A percentile compares a stretch with the other conserved stretches of the same genome.
Evolutionary conservation across 2,113 vertebrate species (phyloP).

Genomic region (Scortum barcoo): DNA sequence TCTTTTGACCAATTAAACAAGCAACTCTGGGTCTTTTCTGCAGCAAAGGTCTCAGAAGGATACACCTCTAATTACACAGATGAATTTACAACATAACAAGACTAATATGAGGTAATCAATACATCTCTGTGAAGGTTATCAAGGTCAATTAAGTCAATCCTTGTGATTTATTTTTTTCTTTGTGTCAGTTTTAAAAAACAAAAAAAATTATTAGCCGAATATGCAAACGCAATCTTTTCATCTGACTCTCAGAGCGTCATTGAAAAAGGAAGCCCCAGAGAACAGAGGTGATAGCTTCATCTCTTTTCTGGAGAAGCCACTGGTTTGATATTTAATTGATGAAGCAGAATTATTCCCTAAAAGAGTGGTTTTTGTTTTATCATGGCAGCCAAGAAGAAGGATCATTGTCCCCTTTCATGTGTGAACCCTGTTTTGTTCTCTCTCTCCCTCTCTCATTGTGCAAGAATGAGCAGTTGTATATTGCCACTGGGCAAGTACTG

Average conservation of each 20-base stretch:
- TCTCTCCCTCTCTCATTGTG: slow-evolving; percentile 80
- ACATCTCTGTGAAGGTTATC: slow-evolving; percentile 55
- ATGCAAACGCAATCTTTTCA: slow-evolving; percentile 50
- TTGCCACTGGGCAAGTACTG: slow-evolving; percentile 93
- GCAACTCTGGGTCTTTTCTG: slow-evolving; percentile 41
- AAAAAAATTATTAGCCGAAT: slow-evolving; percentile 11
- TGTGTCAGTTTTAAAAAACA: slow-evolving; percentile 45
- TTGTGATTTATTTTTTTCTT: slow-evolving; percentile 56
- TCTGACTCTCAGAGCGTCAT: slow-evolving; percentile 56
- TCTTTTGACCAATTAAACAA: slow-evolving; percentile 65
- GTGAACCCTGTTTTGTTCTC: slow-evolving; percentile 85
- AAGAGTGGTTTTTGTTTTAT: slow-evolving; percentile 74
- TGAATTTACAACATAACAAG: slow-evolving; percentile 53
- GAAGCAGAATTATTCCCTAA: slow-evolving; percentile 78
- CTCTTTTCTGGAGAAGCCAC: slow-evolving; percentile 68
- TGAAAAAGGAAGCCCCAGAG: slow-evolving; percentile 59
- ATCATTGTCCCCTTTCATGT: slow-evolving; percentile 81
- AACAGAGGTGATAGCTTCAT: slow-evolving; percentile 78
- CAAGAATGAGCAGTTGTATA: slow-evolving; percentile 94
- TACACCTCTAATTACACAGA: slow-evolving; percentile 60
- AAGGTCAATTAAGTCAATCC: slow-evolving; percentile 58
- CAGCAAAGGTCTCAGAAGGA: slow-evolving; percentile 47
- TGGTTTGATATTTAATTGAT: slow-evolving; percentile 82
- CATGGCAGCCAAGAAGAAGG: slow-evolving; percentile 70
- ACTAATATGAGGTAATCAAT: slow-evolving; percentile 55